Base-by-base conservation (phyloP, 2,797 vertebrate species). In the Ctenopoma kingsleyae region DNA sequence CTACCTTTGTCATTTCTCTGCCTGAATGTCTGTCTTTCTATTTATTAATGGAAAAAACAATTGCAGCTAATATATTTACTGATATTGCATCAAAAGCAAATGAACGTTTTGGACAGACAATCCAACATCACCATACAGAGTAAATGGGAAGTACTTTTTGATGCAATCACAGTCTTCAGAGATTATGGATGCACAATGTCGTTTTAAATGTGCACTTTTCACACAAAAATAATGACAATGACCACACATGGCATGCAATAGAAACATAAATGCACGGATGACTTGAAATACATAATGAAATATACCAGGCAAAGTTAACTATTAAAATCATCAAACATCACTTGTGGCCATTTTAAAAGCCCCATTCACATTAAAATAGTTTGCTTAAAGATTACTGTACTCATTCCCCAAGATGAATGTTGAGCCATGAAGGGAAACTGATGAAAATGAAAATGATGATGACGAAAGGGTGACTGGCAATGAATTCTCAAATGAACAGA, bases 181-280 rank as follows among this genome's bases (percentile, higher is more conserved):
- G 16, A 36, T 10, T 52, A 51, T 74, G 30, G 49, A 59, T 35
- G 25, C 5, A 3, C 20, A 36, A 20, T 6, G 5, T 40, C 43
- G 7, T 53, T 70, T 50, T 11, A 38, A 56, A 53, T 35, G 15
- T 59, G 57, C 50, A 76, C 16, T 17, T 67, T 58, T 53, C 25
- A 46, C 8, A 32, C 1, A 11, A 27, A 48, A 47, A 4, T 78
- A 13, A 49, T 1, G 12, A 43, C 51, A 12, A 23, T 8, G 44
- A 66, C 51, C 46, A 72, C 56, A 75, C 73, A 78, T 88, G 85
- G 55, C 4, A 44, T 65, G 62, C n/a, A 61, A 53, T 16, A 60
- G 63, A 22, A 30, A 70, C 8, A 17, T 15, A 16, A 56, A 56
- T 44, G 32, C 30, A 76, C 17, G 54, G 15, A 65, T 81, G 56